These are phyloP conservation scores for Chitala chitala DNA, from an alignment of 2,113 vertebrate genomes.

Conservation along the genomic window DNA sequence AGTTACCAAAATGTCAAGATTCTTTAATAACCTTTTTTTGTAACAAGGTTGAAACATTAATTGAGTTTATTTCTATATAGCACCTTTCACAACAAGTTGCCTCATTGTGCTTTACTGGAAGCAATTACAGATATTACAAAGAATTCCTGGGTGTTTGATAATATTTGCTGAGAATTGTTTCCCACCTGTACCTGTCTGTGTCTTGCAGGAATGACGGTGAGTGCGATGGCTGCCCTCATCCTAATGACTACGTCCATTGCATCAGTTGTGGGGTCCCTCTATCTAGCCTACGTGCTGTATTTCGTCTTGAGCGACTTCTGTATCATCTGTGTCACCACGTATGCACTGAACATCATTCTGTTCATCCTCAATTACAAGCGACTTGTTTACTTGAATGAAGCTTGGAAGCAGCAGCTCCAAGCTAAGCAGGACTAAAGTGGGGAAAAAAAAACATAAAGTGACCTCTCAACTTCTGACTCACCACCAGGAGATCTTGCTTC, in stretches of 20 bases:
- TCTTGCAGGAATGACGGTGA: conserved; percentile 88
- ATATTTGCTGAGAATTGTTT: not conserved
- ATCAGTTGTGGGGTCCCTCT: conserved; percentile 89
- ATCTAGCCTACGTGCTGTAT: conserved; percentile 98
- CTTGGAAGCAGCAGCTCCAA: conserved; percentile 94
- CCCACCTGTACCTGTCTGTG: conserved; percentile 28
- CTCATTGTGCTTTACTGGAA: too few relatives aligned
- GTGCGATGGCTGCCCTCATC: conserved; percentile 90
- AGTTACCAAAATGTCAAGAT: too few relatives aligned
- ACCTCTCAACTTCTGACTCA: conserved; percentile 73
- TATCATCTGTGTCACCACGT: conserved; percentile 89
- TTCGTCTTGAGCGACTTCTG: conserved; percentile 98
- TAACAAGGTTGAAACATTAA: too few relatives aligned
- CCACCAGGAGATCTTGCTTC: conserved; percentile 84
- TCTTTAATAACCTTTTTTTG: too few relatives aligned
- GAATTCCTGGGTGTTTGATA: not conserved
- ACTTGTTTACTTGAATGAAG: conserved; percentile 99
- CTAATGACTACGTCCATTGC: conserved; percentile 96
- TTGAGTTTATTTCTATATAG: too few relatives aligned
- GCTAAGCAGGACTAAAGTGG: conserved; percentile 82
- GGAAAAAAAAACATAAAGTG: conserved; percentile 40
- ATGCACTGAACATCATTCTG: conserved; percentile 96
- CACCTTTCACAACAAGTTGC: too few relatives aligned
- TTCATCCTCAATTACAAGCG: conserved; percentile 98
- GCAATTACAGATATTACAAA: not conserved